A percentile compares a stretch with the other conserved stretches of the same genome.
These are phyloP conservation scores for Torymus tubicola DNA, from an alignment of 2,888 invertebrate genomes.

Conservation along the genomic window DNA sequence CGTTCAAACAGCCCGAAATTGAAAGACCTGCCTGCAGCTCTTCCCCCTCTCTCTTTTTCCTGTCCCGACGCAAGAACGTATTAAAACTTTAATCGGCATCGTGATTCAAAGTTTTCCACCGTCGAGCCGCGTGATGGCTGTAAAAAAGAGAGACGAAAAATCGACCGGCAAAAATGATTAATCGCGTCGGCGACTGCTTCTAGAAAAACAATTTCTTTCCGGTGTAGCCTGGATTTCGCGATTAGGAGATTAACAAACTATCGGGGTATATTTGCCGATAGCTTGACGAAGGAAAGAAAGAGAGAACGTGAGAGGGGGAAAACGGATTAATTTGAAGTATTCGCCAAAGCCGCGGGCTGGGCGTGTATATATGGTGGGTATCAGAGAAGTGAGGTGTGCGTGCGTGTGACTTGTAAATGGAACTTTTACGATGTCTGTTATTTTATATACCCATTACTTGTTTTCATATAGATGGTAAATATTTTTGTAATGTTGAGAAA, in stretches of 20 bases:
- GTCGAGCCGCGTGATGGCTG: neutral
- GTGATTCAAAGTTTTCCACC: constrained; percentile 16
- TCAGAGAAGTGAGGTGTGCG: too few relatives aligned
- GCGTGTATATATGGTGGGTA: too few relatives aligned
- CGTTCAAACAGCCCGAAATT: constrained; percentile 40
- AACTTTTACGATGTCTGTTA: too few relatives aligned
- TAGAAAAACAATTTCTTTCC: constrained; percentile 1
- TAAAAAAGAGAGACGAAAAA: neutral
- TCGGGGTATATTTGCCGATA: neutral
- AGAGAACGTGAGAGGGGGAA: too few relatives aligned
- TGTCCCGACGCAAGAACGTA: constrained; percentile 9
- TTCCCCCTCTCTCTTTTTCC: neutral
- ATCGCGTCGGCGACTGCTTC: neutral
- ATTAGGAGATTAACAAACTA: constrained; percentile 14
- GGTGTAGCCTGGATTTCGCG: neutral
- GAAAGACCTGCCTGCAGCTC: constrained; percentile 3
- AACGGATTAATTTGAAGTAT: too few relatives aligned
- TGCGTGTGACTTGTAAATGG: too few relatives aligned
- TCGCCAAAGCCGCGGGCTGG: too few relatives aligned
- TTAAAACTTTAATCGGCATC: constrained; percentile 37
- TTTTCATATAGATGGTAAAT: too few relatives aligned
- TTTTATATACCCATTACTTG: too few relatives aligned
- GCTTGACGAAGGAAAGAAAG: too few relatives aligned
- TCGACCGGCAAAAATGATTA: constrained; percentile 12
- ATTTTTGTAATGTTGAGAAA: too few relatives aligned